Evolutionary conservation across 2,113 vertebrate species (phyloP), one percentile per base, ranked within the genome.

Genomic region (Hippocampus barbouri): DNA sequence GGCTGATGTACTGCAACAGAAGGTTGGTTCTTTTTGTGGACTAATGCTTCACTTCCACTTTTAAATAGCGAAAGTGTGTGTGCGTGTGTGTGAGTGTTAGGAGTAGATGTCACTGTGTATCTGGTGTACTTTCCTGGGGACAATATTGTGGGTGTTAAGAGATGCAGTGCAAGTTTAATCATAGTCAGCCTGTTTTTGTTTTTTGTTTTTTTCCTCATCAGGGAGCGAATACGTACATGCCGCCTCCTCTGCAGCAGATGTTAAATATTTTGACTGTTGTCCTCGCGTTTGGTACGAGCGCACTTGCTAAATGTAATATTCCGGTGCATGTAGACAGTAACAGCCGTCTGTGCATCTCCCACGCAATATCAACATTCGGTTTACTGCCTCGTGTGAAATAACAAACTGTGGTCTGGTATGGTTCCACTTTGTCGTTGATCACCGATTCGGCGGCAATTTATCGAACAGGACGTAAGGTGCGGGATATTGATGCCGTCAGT

Each of bases 11-110:
- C 79, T 85, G 74, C 83, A 71, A 68, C 75, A 84, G 64, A 90
- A 91, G 88, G 90, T 91, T 74, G 57, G 89, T 86, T 66, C 25
- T 79, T 69, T 68, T 30, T 74, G 47, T 62, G 8, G n/a, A 47
- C 8, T 27, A 66, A 23, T 43, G 20, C 51, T 68, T 69, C 10
- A 18, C 3, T 79, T 30, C 45, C 0, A 25, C 27, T 78, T 34
- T 47, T 53, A 61, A 47, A 40, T 64, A 1, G 11, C 1, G 16
- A 61, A 30, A 15, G 57, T 60, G 23, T 30, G 12, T 30, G 43
- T 54, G 47, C 30, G 30, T 30, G 30, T 41, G 78, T 3, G 45
- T 53, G 51, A 9, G 9, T 15, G 34, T 41, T 8, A 20, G 74
- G 21, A 8, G 61, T n/a, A 27, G 25, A 54, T 30, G 38, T 51